Conservation (phyloP, 2,113 vertebrate genomes). For the Ptilonorhynchus violaceus region DNA sequence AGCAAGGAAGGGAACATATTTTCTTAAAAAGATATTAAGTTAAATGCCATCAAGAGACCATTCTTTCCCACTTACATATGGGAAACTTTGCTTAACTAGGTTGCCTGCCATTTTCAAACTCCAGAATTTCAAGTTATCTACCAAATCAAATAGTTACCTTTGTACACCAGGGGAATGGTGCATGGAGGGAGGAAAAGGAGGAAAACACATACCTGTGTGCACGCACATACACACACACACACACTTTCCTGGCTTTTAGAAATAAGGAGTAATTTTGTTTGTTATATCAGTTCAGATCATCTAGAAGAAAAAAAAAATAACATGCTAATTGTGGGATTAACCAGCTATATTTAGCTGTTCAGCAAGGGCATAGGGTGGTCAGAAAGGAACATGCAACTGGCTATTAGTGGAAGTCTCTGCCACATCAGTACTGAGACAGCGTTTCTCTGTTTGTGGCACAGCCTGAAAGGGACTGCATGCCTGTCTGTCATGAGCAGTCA, state of each 20-base stretch:
- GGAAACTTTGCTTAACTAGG: background rate
- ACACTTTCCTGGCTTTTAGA: background rate
- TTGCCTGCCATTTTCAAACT: background rate
- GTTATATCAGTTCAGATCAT: background rate
- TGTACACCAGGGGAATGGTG: background rate
- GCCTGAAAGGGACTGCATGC: slow-evolving; percentile 24
- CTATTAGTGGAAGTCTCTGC: background rate
- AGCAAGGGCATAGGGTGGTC: background rate
- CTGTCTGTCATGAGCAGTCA: slow-evolving; percentile 32
- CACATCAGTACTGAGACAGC: background rate
- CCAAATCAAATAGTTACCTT: background rate
- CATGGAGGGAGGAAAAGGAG: fast-evolving
- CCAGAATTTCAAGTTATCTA: background rate
- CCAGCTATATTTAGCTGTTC: background rate
- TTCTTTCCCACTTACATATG: background rate
- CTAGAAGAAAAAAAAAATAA: background rate
- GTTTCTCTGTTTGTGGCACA: background rate
- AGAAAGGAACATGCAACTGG: background rate
- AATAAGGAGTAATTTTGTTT: background rate
- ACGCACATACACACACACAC: too few relatives aligned
- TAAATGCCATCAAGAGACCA: background rate
- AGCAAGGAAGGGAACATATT: background rate
- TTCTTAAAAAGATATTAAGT: background rate
- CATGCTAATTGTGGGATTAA: background rate
- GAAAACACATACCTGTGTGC: fast-evolving